phyloP scores from a whole-genome alignment of 2,797 vertebrate genomes.

The Eospalax fontanierii region DNA sequence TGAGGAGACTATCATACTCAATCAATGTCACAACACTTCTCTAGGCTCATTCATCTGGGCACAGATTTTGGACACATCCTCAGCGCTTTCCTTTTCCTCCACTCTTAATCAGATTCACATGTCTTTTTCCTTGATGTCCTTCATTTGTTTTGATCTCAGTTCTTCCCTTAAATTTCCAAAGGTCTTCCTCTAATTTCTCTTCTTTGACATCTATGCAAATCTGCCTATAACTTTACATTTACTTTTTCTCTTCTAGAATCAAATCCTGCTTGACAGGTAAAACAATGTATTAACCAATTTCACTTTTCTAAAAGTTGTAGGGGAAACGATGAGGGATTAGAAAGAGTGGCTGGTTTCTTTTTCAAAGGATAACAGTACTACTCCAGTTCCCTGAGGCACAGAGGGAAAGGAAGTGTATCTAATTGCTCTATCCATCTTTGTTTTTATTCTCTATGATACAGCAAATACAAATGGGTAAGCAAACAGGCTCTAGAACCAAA shows the following conservation, averaged over 20 bases:
- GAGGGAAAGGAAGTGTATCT: not conserved
- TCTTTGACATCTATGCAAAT: slow-evolving; percentile 64
- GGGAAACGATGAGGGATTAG: slow-evolving; percentile 23
- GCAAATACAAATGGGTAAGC: not conserved
- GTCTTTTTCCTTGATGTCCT: slow-evolving; percentile 33
- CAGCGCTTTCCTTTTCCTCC: not conserved
- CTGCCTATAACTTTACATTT: slow-evolving; percentile 20
- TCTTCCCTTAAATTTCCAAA: slow-evolving; percentile 61
- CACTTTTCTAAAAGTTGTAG: slow-evolving; percentile 56
- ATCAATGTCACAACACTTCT: not conserved
- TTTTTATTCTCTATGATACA: slow-evolving; percentile 5
- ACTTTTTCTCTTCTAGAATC: slow-evolving; percentile 54
- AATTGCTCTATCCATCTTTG: not conserved
- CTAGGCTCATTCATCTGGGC: not conserved
- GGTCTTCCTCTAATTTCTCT: slow-evolving; percentile 65
- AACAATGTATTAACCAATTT: slow-evolving; percentile 59
- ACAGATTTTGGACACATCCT: not conserved
- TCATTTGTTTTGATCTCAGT: slow-evolving; percentile 24
- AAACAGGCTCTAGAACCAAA: not conserved
- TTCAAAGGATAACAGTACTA: not conserved
- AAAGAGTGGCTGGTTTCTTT: not conserved
- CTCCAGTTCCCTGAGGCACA: not conserved
- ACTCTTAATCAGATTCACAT: slow-evolving; percentile 42
- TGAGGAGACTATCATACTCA: not conserved
- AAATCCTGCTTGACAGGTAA: slow-evolving; percentile 44